Evolutionary conservation across 2,113 vertebrate genomes (phyloP), one percentile per base, ranked within the genome.

Genomic region (Alaudala cheleensis): DNA sequence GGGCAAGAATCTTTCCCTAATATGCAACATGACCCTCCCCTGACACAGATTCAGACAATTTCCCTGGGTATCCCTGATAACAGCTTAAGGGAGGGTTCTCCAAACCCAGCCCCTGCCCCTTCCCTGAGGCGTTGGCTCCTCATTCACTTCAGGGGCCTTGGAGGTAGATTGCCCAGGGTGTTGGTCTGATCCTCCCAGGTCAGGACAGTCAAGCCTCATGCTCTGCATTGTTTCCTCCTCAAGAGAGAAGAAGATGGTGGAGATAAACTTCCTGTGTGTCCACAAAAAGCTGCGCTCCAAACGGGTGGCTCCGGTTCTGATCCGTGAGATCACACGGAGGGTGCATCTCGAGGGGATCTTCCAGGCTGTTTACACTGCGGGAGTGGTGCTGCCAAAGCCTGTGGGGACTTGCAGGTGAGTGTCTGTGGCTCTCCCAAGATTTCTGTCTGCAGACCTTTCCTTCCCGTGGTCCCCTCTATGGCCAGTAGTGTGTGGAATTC

Each of bases 231-330:
- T 90, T 91, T 53, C 33, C 56, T 94, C 47, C 65, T 65, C 62
- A 78, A 99, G 99, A 96, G 98, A 99, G 91, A 99, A 99, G 98
- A 99, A 98, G 97, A 99, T 99, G 99, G 99, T 99, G 53, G 99
- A 99, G 97, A 99, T 99, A 91, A 99, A 99, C 91, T 99, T 99
- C 97, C 97, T 99, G 33, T 99, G 99, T 13, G 99, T 99, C 81
- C 99, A 99, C 96, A 99, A 99, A 97, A 99, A 99, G 97, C 97
- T 99, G 61, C 99, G 99, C 70, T 98, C 99, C 5, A 99, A 99
- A 86, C 98, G 99, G n/a, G 99, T 99, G 34, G 99, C 99, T 28
- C 99, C 99, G 0, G 99, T 99, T 20, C 97, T 99, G 82, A 99
- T 99, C 96, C 98, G 99, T 3, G 99, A 99, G 97, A 99, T 99